Evolutionary conservation across 2,888 invertebrate species (phyloP), one percentile per base, ranked within the genome.

Genomic region (Tillus elongatus): DNA sequence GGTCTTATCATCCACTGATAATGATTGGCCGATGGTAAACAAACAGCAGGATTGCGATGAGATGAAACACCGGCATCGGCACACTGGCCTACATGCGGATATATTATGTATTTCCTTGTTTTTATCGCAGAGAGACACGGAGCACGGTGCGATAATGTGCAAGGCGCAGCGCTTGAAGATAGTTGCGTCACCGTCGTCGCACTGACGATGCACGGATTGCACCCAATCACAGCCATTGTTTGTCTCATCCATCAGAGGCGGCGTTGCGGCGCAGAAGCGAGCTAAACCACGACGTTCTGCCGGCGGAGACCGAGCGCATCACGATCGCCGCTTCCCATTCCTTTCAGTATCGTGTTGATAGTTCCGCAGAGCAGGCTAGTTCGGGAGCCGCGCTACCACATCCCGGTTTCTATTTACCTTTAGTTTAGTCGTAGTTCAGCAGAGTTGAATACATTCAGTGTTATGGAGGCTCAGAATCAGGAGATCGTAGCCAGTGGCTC

Each of bases 391-490:
- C 72, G 55, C 57, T 69, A 70, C 69, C 70, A 71, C 67, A 71
- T 70, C 68, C 66, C 65, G 65, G 63, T 61, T 55, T 50, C 61
- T 64, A 63, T 63, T 59, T 63, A 64, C 64, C 64, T 63, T 62
- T 64, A 66, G 66, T 65, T 71, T 74, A 74, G 74, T 72, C 70
- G 73, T 74, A 74, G 74, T 73, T 69, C 58, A 53, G 50, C 49
- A 49, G 45, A 46, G 34, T 19, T 40, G 40, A 36, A 42, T 36
- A 43, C 41, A 40, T 37, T 42, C 31, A 44, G 45, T 56, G 60
- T 54, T 57, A 82, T 82, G 82, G 82, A 82, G 72, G 72, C 78
- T 68, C 82, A 81, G 66, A 78, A 67, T 63, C 85, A 85, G 72
- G 86, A 86, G 66, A 77, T 79, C 68, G 75, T 74, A 56, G 71